Conservation (phyloP, 2,797 vertebrate genomes). For the Typhlichthys eigenmanni region DNA sequence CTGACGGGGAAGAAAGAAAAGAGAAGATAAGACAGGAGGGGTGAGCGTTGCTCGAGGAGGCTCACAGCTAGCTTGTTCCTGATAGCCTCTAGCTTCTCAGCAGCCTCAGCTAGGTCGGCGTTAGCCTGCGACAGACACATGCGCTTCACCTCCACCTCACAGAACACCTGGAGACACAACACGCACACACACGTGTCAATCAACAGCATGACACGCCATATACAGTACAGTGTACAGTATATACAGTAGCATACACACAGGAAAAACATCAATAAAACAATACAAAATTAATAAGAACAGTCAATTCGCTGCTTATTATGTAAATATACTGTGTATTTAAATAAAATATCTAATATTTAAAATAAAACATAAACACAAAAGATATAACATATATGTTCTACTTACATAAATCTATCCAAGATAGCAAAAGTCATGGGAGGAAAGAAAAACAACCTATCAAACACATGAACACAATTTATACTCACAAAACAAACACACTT, state of each 20-base stretch:
- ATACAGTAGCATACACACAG: no score
- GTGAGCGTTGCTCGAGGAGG: neutral
- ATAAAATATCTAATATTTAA: neutral
- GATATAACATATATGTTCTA: constrained; percentile 33
- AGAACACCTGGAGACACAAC: constrained; percentile 63
- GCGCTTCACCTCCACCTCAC: constrained; percentile 79
- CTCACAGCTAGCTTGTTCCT: constrained; percentile 78
- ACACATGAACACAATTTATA: constrained; percentile 3
- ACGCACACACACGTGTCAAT: constrained; percentile 4
- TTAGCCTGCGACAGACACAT: constrained; percentile 79
- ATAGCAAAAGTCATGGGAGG: constrained; percentile 62
- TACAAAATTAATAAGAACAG: no score
- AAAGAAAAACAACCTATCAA: constrained; percentile 45
- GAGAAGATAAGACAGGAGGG: no score
- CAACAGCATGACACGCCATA: no score
- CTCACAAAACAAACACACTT: neutral
- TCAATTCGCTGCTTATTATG: neutral
- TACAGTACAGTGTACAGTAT: no score
- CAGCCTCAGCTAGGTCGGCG: constrained; percentile 75
- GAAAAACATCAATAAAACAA: no score
- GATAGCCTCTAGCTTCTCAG: constrained; percentile 78
- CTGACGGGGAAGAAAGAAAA: neutral
- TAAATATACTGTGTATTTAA: neutral
- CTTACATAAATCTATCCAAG: constrained; percentile 83
- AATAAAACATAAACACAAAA: constrained; percentile 4